These are phyloP conservation scores for Caenorhabditis becei DNA, from an alignment of 2,888 invertebrate genomes.

Conservation along the genomic window DNA sequence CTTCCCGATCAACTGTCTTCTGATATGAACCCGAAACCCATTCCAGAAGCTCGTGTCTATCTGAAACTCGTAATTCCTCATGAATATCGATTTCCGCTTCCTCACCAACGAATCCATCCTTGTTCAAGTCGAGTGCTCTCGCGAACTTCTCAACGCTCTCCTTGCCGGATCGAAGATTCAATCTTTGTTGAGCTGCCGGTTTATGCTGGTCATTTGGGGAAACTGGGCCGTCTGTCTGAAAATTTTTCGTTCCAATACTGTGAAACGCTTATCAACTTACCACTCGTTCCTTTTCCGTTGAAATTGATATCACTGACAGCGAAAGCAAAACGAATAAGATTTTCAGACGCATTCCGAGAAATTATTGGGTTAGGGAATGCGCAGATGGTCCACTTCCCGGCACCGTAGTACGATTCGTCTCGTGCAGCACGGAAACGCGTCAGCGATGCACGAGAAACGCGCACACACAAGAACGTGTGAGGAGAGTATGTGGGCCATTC, in stretches of 20 bases:
- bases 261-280: constrained; percentile 25
- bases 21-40: constrained; percentile 95
- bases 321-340: neutral
- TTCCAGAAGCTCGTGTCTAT: constrained; percentile 87
- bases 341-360: constrained; percentile 22
- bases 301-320: constrained; percentile 24
- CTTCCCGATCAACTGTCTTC: constrained; percentile 83
- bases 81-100: neutral
- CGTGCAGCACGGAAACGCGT: neutral
- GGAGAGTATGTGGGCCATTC: too few relatives aligned
- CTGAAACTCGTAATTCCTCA: constrained; percentile 23
- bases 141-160: constrained; percentile 82
- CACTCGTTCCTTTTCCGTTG: constrained; percentile 61
- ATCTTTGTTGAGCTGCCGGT: constrained; percentile 90
- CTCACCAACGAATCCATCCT: constrained; percentile 88
- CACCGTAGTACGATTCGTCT: neutral
- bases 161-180: constrained; percentile 89
- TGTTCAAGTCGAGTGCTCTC: constrained; percentile 91
- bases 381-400: neutral
- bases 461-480: neutral
- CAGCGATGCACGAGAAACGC: neutral
- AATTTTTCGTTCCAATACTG: neutral
- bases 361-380: neutral
- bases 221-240: constrained; percentile 51
- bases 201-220: constrained; percentile 87